phyloP scores from a whole-genome alignment of 2,113 vertebrate genomes.

The Oncorhynchus tshawytscha region DNA sequence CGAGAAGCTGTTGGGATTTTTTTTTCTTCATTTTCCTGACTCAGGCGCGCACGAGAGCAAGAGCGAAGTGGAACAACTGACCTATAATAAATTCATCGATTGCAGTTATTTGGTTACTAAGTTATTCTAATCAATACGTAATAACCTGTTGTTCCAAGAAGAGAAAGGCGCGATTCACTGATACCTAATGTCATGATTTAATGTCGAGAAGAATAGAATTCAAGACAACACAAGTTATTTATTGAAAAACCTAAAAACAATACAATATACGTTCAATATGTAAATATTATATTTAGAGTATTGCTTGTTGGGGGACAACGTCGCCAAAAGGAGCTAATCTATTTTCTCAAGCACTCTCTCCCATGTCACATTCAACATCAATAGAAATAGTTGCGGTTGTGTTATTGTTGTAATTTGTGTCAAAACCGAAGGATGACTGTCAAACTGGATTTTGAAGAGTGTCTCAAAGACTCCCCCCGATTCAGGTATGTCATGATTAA shows the following conservation, averaged over 20 bases:
- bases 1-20: not conserved
- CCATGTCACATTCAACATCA: not conserved
- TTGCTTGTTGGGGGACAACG: too few relatives aligned
- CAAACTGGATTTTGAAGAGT: slow-evolving; percentile 87
- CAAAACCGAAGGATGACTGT: slow-evolving; percentile 73
- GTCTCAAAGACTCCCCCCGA: slow-evolving; percentile 85
- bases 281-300: not conserved
- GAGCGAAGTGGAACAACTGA: too few relatives aligned
- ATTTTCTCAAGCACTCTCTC: not conserved
- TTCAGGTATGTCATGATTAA: slow-evolving; percentile 77
- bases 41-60: not conserved
- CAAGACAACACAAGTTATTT: not conserved
- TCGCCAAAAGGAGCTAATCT: not conserved
- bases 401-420: not conserved
- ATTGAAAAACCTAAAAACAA: not conserved
- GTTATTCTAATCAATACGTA: too few relatives aligned
- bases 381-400: too few relatives aligned
- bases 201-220: not conserved
- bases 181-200: not conserved
- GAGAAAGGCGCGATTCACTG: too few relatives aligned
- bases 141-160: too few relatives aligned
- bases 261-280: not conserved
- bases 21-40: not conserved
- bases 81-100: too few relatives aligned
- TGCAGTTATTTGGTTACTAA: too few relatives aligned